A percentile compares a stretch with the other conserved stretches of the same genome.
Conservation (phyloP, 2,113 vertebrate species). For the Pygoscelis antarcticus region DNA sequence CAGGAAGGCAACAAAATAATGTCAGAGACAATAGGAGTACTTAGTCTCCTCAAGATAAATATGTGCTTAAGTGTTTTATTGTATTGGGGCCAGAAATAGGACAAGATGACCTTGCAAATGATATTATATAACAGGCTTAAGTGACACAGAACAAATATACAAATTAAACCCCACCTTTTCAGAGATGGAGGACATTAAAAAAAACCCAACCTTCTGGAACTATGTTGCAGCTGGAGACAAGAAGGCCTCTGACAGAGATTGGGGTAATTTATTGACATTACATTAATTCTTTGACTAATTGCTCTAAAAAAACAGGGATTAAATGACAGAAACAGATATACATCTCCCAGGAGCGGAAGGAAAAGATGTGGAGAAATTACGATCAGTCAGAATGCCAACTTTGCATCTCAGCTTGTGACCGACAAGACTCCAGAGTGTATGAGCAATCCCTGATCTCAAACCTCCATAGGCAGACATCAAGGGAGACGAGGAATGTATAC, state of each 20-base stretch:
- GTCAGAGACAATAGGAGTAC: not conserved
- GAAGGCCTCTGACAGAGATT: not conserved
- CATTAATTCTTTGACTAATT: slow-evolving; percentile 49
- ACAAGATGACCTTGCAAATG: not conserved
- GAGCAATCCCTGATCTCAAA: not conserved
- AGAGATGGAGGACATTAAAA: not conserved
- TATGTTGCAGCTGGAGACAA: not conserved
- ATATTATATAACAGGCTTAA: not conserved
- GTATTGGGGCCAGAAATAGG: not conserved
- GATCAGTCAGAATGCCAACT: slow-evolving; percentile 29
- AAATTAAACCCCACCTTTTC: not conserved
- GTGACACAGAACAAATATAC: not conserved
- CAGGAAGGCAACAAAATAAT: not conserved
- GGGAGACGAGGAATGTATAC: not conserved
- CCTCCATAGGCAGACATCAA: slow-evolving; percentile 4
- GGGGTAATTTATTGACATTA: slow-evolving; percentile 23
- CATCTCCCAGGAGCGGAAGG: not conserved
- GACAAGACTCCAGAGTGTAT: not conserved
- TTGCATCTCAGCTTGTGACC: slow-evolving; percentile 44
- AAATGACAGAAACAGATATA: slow-evolving; percentile 60
- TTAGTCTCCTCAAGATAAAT: not conserved
- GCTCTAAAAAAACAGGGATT: slow-evolving; percentile 20
- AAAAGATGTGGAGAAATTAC: slow-evolving; percentile 42
- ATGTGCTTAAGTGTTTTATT: not conserved
- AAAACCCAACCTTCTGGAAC: not conserved